Evolutionary conservation across 2,797 vertebrate genomes (phyloP), one percentile per base, ranked within the genome.

Genomic region (Kryptopterus vitreolus): DNA sequence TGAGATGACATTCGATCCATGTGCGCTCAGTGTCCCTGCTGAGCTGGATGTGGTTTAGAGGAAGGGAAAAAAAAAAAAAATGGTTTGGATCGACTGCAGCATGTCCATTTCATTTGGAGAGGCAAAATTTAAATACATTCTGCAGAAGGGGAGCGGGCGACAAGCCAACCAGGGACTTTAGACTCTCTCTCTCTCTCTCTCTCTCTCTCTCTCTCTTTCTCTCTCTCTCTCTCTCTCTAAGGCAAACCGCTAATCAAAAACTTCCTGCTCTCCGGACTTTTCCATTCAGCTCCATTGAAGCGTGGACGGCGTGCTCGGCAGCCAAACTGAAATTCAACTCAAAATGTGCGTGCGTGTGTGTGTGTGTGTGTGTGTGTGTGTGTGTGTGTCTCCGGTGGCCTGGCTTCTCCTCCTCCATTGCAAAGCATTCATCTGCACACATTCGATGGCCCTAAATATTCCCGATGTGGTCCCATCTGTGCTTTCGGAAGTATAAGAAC

Each of bases 241-340:
- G 59, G 62, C 72, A 74, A 72, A 77, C 68, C 82, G 50, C 68
- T 83, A 81, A 83, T 80, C 69, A 80, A 83, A 83, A 81, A 83
- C 78, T 80, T 83, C 78, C 78, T 77, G 68, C 78, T 81, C 74
- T 75, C 61, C 31, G 52, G 74, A 80, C 75, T 73, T 83, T 83
- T 81, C 82, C 74, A 83, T 78, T 81, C 80, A 82, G 80, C 66
- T 77, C 68, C 75, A 71, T 66, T 65, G 80, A 77, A 73, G 80
- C 80, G 50, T 77, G 80, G 68, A 82, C 33, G 43, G 68, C 16
- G 58, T 72, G 68, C 75, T 82, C 80, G 58, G 80, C 68, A 82
- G 75, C 74, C 80, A 82, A 72, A 82, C 80, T 82, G 80, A 82
- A 77, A 81, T 77, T 71, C 15, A 48, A 77, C 74, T 77, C 65